Conservation (phyloP, 2,888 invertebrate species). For the Periphyllus acericola region DNA sequence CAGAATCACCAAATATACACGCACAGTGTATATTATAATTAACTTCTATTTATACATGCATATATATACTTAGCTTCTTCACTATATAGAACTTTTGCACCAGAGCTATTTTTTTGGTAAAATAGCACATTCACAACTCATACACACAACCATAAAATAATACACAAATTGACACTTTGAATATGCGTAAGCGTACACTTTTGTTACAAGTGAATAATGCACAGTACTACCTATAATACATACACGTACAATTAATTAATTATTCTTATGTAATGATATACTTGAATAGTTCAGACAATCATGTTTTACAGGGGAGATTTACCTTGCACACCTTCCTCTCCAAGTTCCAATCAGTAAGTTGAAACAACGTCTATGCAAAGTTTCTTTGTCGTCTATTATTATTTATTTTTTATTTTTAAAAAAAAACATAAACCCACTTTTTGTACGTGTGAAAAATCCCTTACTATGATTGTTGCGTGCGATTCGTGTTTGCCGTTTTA, state of each 20-base stretch:
- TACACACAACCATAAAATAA: not conserved
- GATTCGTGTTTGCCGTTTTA: conserved; percentile 24
- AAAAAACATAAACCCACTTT: conserved; percentile 7
- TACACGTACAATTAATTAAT: too few species aligned
- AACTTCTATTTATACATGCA: not conserved
- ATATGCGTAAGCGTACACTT: not conserved
- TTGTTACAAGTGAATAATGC: not conserved
- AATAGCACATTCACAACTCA: conserved; percentile 16
- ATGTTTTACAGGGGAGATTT: conserved; percentile 62
- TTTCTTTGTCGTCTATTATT: conserved; percentile 34
- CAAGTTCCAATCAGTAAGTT: conserved; percentile 61
- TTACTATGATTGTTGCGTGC: conserved; percentile 30
- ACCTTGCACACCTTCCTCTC: conserved; percentile 61
- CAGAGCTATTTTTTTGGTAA: not conserved
- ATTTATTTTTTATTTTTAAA: conserved; percentile 5
- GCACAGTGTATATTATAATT: not conserved
- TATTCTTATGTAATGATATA: conserved; percentile 42
- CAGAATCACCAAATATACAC: not conserved
- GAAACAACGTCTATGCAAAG: conserved; percentile 38
- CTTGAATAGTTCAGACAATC: conserved; percentile 53
- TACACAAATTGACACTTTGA: conserved; percentile 13
- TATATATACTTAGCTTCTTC: conserved; percentile 48
- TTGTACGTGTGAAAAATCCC: conserved; percentile 44
- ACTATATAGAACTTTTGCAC: conserved; percentile 1
- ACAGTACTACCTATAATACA: not conserved